Evolutionary conservation across 2,797 vertebrate genomes (phyloP).

Genomic region (Microchirus variegatus): DNA sequence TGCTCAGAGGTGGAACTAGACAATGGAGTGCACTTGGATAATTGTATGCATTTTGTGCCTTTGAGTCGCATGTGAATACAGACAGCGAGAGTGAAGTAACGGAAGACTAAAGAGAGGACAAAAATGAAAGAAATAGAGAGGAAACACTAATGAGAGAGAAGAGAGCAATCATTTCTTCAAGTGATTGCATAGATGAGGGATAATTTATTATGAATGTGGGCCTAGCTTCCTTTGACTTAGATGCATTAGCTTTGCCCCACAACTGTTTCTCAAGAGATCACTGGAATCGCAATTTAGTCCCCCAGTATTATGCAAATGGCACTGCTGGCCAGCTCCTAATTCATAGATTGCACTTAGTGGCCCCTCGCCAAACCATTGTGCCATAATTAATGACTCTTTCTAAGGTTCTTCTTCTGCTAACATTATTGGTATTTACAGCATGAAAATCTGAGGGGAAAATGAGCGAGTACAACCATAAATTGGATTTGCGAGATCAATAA

Average conservation of each 20-base stretch:
- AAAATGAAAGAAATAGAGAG: constrained; percentile 38
- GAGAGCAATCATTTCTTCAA: constrained; percentile 73
- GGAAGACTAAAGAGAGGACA: constrained; percentile 15
- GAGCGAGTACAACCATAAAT: constrained; percentile 25
- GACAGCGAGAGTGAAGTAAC: constrained; percentile 43
- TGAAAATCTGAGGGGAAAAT: constrained; percentile 18
- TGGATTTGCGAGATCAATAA: constrained; percentile 34
- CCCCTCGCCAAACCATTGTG: constrained; percentile 68
- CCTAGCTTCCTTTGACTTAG: constrained; percentile 71
- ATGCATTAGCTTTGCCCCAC: constrained; percentile 73
- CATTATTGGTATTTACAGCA: constrained; percentile 58
- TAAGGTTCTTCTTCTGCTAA: constrained; percentile 37
- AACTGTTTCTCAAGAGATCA: constrained; percentile 72
- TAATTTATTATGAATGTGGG: constrained; percentile 75
- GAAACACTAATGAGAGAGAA: constrained; percentile 62
- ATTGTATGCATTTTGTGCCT: constrained; percentile 62
- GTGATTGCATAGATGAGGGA: constrained; percentile 73
- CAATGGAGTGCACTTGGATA: constrained; percentile 57
- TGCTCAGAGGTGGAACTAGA: constrained; percentile 42
- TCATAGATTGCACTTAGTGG: constrained; percentile 70
- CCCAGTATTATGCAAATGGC: constrained; percentile 71
- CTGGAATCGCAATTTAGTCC: constrained; percentile 70
- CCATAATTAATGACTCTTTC: constrained; percentile 74
- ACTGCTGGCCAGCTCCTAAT: constrained; percentile 68
- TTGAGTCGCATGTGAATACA: constrained; percentile 43